Base-by-base conservation (phyloP, 1,140 invertebrate species). In the Drosophila malerkotliana region DNA sequence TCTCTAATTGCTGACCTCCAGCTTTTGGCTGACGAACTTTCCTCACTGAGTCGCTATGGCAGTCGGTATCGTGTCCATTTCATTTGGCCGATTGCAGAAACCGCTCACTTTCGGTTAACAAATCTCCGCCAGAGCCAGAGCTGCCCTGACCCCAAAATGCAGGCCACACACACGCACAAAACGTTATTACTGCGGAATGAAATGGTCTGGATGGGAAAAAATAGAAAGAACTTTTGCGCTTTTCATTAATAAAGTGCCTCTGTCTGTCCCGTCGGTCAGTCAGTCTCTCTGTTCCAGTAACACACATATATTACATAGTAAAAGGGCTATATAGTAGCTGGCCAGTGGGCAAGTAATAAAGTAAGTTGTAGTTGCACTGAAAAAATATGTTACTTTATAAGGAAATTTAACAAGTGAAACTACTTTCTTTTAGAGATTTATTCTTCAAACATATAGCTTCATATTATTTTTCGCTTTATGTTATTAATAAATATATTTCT, bases 221-320 rank as follows among this genome's bases (percentile, higher is more conserved):
- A 53, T 58, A 60, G 66, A 87, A 57, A 77, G 60, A 87, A 87
- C 77, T 82, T 85, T 74, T 87, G 81, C 82, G 79, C 83, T 85
- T 85, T 85, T 85, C 81, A 85, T 87, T 85, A 85, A 85, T 85
- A 85, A 85, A 85, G 76, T 62, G 74, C 81, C 72, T 56, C 68
- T 54, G 72, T 67, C 72, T 37, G 64, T 59, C 49, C 28, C 1
- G 21, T 18, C 54, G 18, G 44, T 21, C 18, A 2, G 41, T 9
- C 34, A 3, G 34, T 44, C 39, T 55, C 45, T 61, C 45, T 82
- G 79, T 79, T 71, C 67, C 79, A 82, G 69, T 84, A 82, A 88
- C 79, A 85, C 79, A 85, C 71, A 87, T 74, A 78, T 77, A 76
- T 77, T 76, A 75, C 72, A 78, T 88, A 71, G 72, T 77, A 67